Evolutionary conservation across 64 coral and sea anemone species (phyloP).

Genomic region (Montipora sp.): DNA sequence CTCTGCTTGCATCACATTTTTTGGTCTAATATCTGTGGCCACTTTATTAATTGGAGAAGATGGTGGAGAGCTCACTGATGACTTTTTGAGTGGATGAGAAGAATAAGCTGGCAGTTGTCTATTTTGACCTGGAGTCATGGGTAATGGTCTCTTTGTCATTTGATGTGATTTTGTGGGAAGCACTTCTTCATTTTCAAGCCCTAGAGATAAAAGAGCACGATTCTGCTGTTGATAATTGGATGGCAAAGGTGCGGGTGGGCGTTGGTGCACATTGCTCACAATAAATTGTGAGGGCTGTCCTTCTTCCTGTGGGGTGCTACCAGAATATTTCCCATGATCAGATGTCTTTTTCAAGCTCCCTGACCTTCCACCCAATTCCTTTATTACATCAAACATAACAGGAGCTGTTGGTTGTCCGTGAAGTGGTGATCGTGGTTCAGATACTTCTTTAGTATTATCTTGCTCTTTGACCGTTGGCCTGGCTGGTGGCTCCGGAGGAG

Average conservation of each 20-base stretch:
- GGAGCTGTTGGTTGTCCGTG: background rate
- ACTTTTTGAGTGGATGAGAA: background rate
- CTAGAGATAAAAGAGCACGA: background rate
- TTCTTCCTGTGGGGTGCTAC: background rate
- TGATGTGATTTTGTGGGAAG: background rate
- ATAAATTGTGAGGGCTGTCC: background rate
- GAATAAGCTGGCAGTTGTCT: background rate
- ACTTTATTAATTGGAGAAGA: background rate
- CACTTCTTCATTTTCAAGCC: constrained; percentile 19
- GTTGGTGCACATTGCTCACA: background rate
- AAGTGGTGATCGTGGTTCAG: background rate
- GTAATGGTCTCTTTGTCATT: background rate
- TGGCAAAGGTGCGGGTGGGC: constrained; percentile 43
- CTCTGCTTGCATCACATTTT: background rate
- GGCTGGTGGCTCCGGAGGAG: constrained; percentile 81
- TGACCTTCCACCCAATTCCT: constrained; percentile 60
- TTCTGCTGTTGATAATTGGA: background rate
- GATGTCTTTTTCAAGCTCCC: background rate
- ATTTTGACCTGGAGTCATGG: background rate
- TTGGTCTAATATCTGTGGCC: too few species aligned
- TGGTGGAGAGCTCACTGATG: background rate
- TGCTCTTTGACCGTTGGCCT: constrained; percentile 18
- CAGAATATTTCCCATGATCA: background rate
- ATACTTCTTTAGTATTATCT: constrained; percentile 6
- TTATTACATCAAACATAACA: constrained; percentile 44